Percentiles rank a stretch among this genome's conserved stretches.
Evolutionary conservation across 2,888 invertebrate species (phyloP).

Genomic region (Sthenelais limicola): DNA sequence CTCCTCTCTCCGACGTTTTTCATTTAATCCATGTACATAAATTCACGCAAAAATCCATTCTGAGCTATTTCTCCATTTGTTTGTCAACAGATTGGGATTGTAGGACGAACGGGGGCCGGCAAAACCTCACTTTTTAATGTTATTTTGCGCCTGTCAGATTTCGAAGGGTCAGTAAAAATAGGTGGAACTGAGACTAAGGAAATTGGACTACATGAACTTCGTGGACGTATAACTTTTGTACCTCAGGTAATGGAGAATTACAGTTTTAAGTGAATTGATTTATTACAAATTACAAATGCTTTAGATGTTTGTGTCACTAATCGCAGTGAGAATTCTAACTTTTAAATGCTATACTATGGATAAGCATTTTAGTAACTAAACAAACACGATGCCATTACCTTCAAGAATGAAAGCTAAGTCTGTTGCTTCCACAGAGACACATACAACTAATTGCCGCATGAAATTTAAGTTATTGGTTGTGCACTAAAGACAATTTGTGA

Average conservation of each 20-base stretch:
- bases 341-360: no score
- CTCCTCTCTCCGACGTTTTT: no score
- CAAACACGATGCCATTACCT: background rate
- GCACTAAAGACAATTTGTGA: no score
- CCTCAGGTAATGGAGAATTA: no score
- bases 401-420: background rate
- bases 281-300: no score
- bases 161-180: background rate
- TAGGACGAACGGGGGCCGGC: constrained; percentile 21
- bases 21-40: no score
- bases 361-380: no score
- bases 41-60: background rate
- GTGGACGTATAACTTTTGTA: background rate
- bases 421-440: background rate
- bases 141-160: background rate
- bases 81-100: constrained; percentile 4
- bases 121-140: constrained; percentile 18
- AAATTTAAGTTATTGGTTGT: no score
- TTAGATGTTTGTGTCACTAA: no score
- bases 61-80: background rate
- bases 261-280: no score
- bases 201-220: constrained; percentile 9
- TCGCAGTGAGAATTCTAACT: no score
- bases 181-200: background rate
- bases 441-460: no score